These are phyloP conservation scores for Sapajus apella DNA, from an alignment of 2,113 vertebrate species.

Conservation along the genomic window DNA sequence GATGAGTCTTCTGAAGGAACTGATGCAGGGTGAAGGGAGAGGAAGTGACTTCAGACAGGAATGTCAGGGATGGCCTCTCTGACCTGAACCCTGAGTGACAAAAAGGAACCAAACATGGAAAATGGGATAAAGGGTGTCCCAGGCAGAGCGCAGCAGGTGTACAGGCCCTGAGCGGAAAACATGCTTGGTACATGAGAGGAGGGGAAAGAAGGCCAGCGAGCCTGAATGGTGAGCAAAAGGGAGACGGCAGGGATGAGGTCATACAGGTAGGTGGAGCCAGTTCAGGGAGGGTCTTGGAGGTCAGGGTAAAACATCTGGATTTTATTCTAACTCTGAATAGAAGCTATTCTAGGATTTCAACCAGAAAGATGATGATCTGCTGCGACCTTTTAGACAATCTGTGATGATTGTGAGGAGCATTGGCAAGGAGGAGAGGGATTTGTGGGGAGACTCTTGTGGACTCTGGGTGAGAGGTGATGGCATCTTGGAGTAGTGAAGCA, in stretches of 20 bases:
- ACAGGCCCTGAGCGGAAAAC: background rate
- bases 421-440: background rate
- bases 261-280: rapidly evolving
- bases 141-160: background rate
- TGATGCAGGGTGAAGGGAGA: background rate
- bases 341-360: background rate
- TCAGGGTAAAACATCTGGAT: background rate
- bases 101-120: background rate
- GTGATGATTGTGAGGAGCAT: background rate
- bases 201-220: background rate
- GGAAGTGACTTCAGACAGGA: background rate
- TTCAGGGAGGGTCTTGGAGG: background rate
- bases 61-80: background rate
- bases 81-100: background rate
- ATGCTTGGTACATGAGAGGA: background rate
- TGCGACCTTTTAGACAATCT: background rate
- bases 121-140: background rate
- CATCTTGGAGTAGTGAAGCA: background rate
- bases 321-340: background rate
- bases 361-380: background rate
- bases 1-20: background rate
- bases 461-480: background rate
- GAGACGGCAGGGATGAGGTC: background rate
- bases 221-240: background rate
- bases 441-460: too few relatives aligned